phyloP scores from a whole-genome alignment of 1,140 invertebrate species.

The Pristionchus pacificus region DNA sequence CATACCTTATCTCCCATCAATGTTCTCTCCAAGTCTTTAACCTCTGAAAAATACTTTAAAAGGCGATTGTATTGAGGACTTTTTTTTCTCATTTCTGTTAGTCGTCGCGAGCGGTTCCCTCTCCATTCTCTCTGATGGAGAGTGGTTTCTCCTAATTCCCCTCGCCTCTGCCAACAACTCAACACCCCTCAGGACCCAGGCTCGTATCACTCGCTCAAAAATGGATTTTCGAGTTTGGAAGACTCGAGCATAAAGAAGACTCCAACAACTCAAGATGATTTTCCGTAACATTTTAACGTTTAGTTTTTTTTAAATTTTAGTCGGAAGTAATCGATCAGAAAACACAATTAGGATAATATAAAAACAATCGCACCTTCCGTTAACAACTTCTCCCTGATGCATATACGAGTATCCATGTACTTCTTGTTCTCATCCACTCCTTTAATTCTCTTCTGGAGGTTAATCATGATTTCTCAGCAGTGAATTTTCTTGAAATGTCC shows the following conservation, averaged over 20 bases:
- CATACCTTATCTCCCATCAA: conserved; percentile 71
- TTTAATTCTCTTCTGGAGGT: conserved; percentile 33
- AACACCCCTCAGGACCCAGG: neutral
- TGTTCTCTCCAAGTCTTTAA: conserved; percentile 83
- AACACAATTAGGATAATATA: neutral
- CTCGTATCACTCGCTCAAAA: no score
- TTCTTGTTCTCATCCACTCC: conserved; percentile 45
- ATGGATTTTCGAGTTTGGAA: no score
- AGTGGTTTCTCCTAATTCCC: no score
- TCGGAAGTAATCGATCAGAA: conserved; percentile 13
- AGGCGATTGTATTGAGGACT: conserved; percentile 24
- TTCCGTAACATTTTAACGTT: conserved; percentile 17
- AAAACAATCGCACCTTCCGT: conserved; percentile 67
- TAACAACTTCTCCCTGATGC: conserved; percentile 77
- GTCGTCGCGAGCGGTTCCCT: conserved; percentile 4
- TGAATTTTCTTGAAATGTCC: neutral
- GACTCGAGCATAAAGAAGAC: no score
- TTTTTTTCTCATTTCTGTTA: no score
- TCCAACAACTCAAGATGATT: neutral
- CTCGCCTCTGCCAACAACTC: no score
- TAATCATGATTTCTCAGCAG: neutral
- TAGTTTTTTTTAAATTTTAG: conserved; percentile 7
- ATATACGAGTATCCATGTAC: conserved; percentile 64
- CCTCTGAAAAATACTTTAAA: conserved; percentile 61
- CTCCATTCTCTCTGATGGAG: no score